A percentile compares a stretch with the other conserved stretches of the same genome.
These are phyloP conservation scores for Sebastes ruberrimus DNA, from an alignment of 2,797 vertebrate genomes.

Conservation along the genomic window DNA sequence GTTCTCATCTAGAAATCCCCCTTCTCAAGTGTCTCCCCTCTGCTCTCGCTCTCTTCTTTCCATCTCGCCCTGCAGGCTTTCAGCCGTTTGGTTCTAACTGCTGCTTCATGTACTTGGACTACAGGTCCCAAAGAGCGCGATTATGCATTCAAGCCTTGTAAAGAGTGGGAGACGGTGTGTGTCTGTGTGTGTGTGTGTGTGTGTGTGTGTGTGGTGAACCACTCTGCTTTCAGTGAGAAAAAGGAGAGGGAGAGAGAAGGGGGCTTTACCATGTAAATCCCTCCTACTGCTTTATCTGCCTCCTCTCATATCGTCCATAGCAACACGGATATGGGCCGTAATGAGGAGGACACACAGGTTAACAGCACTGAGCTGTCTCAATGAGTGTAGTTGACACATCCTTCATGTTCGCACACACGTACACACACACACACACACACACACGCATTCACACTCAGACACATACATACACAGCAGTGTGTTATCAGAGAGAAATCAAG, in stretches of 20 bases:
- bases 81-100: constrained; percentile 33
- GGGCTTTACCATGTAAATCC: constrained; percentile 71
- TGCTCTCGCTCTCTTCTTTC: constrained; percentile 41
- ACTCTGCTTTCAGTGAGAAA: constrained; percentile 35
- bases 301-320: constrained; percentile 60
- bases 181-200: constrained; percentile 10
- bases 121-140: constrained; percentile 26
- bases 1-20: constrained; percentile 45
- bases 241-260: constrained; percentile 4
- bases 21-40: constrained; percentile 49
- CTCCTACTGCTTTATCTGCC: constrained; percentile 54
- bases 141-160: constrained; percentile 50
- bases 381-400: constrained; percentile 49
- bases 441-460: not conserved
- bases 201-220: constrained; percentile 9
- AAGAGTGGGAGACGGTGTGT: constrained; percentile 23
- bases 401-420: not conserved
- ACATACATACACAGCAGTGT: constrained; percentile 7
- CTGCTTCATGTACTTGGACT: constrained; percentile 33
- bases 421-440: not conserved
- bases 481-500: constrained; percentile 49
- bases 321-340: constrained; percentile 60
- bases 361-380: constrained; percentile 54
- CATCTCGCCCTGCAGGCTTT: constrained; percentile 41
- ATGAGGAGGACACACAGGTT: constrained; percentile 65